A percentile compares a stretch with the other conserved stretches of the same genome.
Conservation (phyloP, 2,888 invertebrate species). For the Dione vanillae region DNA sequence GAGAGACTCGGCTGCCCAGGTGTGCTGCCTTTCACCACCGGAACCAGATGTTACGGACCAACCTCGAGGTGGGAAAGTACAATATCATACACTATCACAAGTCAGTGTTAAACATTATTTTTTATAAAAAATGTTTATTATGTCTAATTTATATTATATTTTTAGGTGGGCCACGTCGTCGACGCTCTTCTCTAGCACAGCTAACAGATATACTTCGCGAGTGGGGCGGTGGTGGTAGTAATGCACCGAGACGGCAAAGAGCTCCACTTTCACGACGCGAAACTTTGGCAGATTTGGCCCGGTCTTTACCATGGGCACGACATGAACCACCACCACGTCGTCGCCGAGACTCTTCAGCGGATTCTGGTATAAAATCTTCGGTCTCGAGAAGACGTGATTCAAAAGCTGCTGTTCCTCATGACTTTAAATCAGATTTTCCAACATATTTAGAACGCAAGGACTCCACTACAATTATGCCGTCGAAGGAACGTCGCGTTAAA, state of each 20-base stretch:
- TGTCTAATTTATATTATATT: not conserved
- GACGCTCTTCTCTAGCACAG: constrained; percentile 94
- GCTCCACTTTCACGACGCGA: constrained; percentile 92
- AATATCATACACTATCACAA: not conserved
- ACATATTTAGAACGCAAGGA: constrained; percentile 88
- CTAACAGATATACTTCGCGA: constrained; percentile 94
- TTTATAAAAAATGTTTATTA: not conserved
- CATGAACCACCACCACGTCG: constrained; percentile 86
- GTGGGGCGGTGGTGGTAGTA: constrained; percentile 90
- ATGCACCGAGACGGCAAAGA: constrained; percentile 78
- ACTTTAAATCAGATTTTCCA: constrained; percentile 88
- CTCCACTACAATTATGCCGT: constrained; percentile 82
- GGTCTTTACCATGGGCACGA: constrained; percentile 92
- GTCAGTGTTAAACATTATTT: not conserved
- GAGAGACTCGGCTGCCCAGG: constrained; percentile 96
- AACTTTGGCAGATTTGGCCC: constrained; percentile 93
- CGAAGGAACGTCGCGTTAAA: constrained; percentile 75
- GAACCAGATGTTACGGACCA: constrained; percentile 89
- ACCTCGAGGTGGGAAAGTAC: constrained; percentile 63
- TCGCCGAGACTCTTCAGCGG: constrained; percentile 94
- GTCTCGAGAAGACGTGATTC: constrained; percentile 90
- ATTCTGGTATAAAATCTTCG: constrained; percentile 92
- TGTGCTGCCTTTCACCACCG: constrained; percentile 92
- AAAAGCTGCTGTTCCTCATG: constrained; percentile 84
- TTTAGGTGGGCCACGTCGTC: constrained; percentile 86